phyloP scores from a whole-genome alignment of 2,113 vertebrate species.

The Hydrochoerus hydrochaeris region DNA sequence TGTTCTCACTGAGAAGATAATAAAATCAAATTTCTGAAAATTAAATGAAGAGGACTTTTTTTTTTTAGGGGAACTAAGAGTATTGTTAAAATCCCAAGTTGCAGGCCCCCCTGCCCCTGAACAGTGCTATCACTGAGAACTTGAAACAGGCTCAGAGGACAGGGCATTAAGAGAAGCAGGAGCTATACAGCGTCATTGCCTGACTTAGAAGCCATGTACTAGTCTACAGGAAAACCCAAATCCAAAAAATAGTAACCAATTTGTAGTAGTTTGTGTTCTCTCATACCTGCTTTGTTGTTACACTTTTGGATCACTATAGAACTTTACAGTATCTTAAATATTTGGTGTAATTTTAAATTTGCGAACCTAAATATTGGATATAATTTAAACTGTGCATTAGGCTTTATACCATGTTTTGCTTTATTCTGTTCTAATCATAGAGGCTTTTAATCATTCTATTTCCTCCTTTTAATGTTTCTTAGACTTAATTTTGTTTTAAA shows the following conservation, averaged over 20 bases:
- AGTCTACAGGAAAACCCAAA: background rate
- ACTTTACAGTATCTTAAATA: conserved; percentile 37
- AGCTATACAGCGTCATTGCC: background rate
- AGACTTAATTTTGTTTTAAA: background rate
- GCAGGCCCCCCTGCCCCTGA: background rate
- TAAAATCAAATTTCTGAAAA: conserved; percentile 43
- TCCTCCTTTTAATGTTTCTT: background rate
- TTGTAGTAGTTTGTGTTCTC: background rate
- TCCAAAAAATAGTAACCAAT: background rate
- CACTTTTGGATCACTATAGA: background rate
- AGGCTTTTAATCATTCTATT: background rate
- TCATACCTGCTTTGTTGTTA: background rate
- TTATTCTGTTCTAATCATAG: background rate
- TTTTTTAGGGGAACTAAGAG: background rate
- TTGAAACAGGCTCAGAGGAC: background rate
- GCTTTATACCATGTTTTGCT: background rate
- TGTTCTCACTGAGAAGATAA: background rate
- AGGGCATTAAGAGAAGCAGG: background rate
- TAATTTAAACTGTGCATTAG: conserved; percentile 4
- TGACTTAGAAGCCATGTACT: background rate
- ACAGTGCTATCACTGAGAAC: background rate
- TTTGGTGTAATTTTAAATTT: background rate
- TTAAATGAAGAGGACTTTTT: background rate
- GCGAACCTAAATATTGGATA: background rate
- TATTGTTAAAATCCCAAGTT: conserved; percentile 17